Percentiles rank a stretch among this genome's conserved stretches.
Conservation (phyloP, 2,113 vertebrate species). For the Hyla sarda region DNA sequence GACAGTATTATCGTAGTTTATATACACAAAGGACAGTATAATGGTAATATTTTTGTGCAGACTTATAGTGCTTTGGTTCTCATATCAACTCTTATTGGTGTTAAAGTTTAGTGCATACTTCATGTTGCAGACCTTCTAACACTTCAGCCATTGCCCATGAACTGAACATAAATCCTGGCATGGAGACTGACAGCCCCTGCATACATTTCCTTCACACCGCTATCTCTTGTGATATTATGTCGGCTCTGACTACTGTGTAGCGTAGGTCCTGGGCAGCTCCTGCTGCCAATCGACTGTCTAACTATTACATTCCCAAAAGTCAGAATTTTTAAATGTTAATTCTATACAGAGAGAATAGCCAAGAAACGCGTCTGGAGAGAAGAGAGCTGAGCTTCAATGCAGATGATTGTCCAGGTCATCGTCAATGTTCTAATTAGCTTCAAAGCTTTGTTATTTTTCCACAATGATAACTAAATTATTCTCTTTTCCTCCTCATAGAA, state of each 20-base stretch:
- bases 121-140: background rate
- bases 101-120: background rate
- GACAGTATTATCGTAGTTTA: no score
- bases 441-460: constrained; percentile 19
- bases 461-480: background rate
- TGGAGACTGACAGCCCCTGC: background rate
- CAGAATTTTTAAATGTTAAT: constrained; percentile 43
- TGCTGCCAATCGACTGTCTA: constrained; percentile 16
- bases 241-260: background rate
- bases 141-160: background rate
- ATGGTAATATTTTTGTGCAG: background rate
- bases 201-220: background rate
- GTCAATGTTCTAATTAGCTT: constrained; percentile 41
- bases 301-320: background rate
- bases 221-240: constrained; percentile 7
- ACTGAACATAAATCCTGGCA: constrained; percentile 1
- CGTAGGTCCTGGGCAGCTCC: background rate
- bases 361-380: background rate
- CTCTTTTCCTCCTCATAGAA: background rate
- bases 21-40: no score
- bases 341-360: background rate
- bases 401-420: constrained; percentile 12
- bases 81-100: background rate
- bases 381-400: background rate
- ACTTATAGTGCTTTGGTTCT: background rate